Conservation (phyloP, 1,140 invertebrate species). For the Drosophila sproati region DNA sequence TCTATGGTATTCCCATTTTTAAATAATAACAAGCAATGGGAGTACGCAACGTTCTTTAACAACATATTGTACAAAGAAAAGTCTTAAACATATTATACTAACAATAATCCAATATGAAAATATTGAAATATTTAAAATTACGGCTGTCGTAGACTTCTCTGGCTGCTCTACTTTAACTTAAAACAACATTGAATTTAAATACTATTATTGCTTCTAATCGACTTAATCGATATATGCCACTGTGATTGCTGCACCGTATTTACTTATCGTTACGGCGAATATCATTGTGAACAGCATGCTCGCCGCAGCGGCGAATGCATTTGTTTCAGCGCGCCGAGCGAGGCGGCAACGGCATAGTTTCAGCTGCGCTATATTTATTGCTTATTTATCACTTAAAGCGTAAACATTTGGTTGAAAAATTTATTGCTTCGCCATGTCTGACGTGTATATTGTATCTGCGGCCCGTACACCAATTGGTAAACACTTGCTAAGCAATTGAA, state of each 20-base stretch:
- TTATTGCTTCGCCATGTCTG: conserved; percentile 48
- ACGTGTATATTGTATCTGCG: conserved; percentile 85
- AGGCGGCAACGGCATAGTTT: neutral
- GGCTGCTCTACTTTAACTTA: too few relatives aligned
- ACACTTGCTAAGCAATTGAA: neutral
- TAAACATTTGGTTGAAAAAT: conserved; percentile 18
- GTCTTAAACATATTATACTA: too few relatives aligned
- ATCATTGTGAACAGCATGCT: neutral
- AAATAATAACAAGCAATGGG: too few relatives aligned
- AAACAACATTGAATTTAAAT: too few relatives aligned
- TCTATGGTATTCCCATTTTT: too few relatives aligned
- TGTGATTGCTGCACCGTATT: conserved; percentile 7
- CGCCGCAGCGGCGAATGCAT: conserved; percentile 20
- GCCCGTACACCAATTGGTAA: conserved; percentile 85
- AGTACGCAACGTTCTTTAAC: too few relatives aligned
- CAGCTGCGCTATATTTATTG: conserved; percentile 9
- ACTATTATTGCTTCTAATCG: too few relatives aligned
- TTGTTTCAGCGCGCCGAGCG: conserved; percentile 33
- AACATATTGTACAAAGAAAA: too few relatives aligned
- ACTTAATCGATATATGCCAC: neutral
- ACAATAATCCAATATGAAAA: too few relatives aligned
- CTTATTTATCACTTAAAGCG: conserved; percentile 22
- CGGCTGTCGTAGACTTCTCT: too few relatives aligned
- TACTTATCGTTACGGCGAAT: conserved; percentile 27
- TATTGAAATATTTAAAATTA: too few relatives aligned